These are phyloP conservation scores for Corvus cornix DNA, from an alignment of 2,113 vertebrate genomes.

Conservation along the genomic window DNA sequence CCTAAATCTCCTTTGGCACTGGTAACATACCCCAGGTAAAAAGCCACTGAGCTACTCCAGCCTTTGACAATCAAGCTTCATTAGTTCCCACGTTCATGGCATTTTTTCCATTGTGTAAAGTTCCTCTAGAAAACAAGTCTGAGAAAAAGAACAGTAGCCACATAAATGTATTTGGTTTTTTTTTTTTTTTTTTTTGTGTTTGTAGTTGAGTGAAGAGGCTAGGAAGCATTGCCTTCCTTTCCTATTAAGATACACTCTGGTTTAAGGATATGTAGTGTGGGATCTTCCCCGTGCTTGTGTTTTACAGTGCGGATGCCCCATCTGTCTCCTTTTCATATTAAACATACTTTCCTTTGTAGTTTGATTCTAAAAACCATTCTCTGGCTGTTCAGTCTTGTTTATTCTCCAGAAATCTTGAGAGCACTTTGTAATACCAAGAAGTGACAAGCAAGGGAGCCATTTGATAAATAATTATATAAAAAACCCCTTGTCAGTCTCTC, in stretches of 20 bases:
- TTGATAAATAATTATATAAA: neutral
- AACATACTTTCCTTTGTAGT: neutral
- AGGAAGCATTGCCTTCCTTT: neutral
- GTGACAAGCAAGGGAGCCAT: neutral
- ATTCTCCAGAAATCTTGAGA: neutral
- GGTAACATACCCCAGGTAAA: neutral
- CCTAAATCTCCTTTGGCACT: neutral
- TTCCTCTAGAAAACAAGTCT: neutral
- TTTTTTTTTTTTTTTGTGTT: neutral
- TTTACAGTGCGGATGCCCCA: neutral
- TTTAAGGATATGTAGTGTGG: neutral
- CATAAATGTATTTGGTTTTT: neutral
- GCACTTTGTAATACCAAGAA: neutral
- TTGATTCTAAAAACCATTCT: neutral
- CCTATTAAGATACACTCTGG: neutral
- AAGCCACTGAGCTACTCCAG: neutral
- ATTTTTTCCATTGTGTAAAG: neutral
- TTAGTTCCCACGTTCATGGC: neutral
- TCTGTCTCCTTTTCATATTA: neutral
- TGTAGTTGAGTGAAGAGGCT: neutral
- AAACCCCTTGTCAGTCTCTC: neutral
- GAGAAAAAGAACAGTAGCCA: neutral
- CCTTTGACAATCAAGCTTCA: neutral
- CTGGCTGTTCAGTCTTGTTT: neutral
- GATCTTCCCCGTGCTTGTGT: neutral